These are phyloP conservation scores for Myrmecobius fasciatus DNA, from an alignment of 2,113 vertebrate species.

Conservation along the genomic window DNA sequence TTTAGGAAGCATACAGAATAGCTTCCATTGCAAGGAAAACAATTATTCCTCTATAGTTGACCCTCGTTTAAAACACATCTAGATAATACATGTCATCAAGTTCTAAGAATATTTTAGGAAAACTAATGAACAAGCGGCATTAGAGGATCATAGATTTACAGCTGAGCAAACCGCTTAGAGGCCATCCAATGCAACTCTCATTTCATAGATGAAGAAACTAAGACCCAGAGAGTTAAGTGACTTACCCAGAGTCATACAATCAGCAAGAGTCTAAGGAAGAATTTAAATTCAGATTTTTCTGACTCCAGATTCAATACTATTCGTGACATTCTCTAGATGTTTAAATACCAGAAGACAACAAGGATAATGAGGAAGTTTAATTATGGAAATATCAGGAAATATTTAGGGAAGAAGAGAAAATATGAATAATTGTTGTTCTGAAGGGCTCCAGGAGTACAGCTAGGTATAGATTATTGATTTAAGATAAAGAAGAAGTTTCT, in stretches of 20 bases:
- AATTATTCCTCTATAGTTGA: not conserved
- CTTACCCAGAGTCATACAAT: not conserved
- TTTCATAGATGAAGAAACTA: not conserved
- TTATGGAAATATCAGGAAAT: not conserved
- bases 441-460: not conserved
- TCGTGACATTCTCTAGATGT: not conserved
- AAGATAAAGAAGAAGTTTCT: not conserved
- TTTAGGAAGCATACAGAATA: not conserved
- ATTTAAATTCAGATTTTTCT: not conserved
- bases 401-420: not conserved
- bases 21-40: not conserved
- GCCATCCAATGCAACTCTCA: not conserved
- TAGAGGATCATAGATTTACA: not conserved
- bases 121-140: not conserved
- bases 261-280: not conserved
- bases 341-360: not conserved
- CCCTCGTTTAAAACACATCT: not conserved
- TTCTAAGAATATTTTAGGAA: not conserved
- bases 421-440: not conserved
- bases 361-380: not conserved
- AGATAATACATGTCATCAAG: not conserved
- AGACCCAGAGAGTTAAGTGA: not conserved
- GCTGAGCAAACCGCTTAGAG: not conserved
- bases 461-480: too few species aligned
- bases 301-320: not conserved